Conservation (phyloP, 2,797 vertebrate species). For the Tokudaia muenninki region DNA sequence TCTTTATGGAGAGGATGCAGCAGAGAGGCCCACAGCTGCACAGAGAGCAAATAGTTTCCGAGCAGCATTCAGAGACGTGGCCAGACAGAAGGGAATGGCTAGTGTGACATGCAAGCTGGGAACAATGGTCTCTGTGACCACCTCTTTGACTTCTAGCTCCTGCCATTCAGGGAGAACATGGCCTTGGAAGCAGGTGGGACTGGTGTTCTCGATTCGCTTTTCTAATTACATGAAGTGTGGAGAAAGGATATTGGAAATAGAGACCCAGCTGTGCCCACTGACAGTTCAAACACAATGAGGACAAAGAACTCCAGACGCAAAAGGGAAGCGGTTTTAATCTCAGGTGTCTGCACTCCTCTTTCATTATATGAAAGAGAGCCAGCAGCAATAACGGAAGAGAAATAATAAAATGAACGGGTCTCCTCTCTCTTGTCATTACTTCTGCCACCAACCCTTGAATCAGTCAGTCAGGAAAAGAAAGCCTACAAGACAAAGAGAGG, state of each 20-base stretch:
- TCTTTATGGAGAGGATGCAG: not conserved
- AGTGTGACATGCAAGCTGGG: not conserved
- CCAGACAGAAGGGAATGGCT: not conserved
- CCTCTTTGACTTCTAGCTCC: constrained; percentile 54
- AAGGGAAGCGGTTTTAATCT: constrained; percentile 73
- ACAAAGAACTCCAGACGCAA: constrained; percentile 74
- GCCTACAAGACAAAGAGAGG: constrained; percentile 53
- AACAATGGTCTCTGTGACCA: not conserved
- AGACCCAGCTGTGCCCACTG: constrained; percentile 77
- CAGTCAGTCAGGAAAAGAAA: constrained; percentile 63
- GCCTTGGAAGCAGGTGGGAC: constrained; percentile 69
- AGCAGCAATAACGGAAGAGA: constrained; percentile 65
- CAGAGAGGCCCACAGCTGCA: not conserved
- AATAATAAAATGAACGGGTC: constrained; percentile 65
- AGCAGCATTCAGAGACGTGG: not conserved
- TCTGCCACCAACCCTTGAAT: constrained; percentile 60
- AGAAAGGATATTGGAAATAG: constrained; percentile 75
- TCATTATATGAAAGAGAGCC: constrained; percentile 21
- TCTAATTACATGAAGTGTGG: constrained; percentile 75
- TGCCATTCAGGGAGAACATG: not conserved
- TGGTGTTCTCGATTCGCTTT: constrained; percentile 69
- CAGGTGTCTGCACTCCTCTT: constrained; percentile 59
- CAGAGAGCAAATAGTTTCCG: not conserved
- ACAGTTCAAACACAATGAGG: constrained; percentile 76
- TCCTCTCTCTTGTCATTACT: constrained; percentile 35